A percentile compares a stretch with the other conserved stretches of the same genome.
Evolutionary conservation across 2,797 vertebrate genomes (phyloP).

Genomic region (Tokudaia tokunoshimensis): DNA sequence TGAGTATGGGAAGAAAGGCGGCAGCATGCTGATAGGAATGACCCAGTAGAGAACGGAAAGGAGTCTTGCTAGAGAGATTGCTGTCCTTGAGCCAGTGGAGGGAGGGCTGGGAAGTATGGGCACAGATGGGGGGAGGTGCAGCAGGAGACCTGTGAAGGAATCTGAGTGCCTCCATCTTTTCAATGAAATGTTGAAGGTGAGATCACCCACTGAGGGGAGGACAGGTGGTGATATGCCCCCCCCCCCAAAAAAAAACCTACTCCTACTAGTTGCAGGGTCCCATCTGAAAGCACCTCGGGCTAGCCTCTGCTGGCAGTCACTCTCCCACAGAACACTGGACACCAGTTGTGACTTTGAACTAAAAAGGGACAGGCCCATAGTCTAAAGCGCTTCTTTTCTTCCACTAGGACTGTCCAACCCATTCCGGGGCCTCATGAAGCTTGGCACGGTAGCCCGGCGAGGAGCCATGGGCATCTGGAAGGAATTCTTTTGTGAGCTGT

Average conservation of each 20-base stretch:
- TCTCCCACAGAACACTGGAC: not conserved
- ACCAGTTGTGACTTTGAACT: not conserved
- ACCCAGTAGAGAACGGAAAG: not conserved
- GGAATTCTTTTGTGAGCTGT: constrained; percentile 95
- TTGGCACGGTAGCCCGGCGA: constrained; percentile 94
- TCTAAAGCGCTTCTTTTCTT: constrained; percentile 62
- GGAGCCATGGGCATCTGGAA: constrained; percentile 94
- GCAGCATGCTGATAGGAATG: not conserved
- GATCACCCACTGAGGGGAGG: not conserved
- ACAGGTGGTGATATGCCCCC: too few species aligned
- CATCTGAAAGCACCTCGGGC: not conserved
- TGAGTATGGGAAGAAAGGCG: not conserved
- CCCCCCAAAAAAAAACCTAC: too few species aligned
- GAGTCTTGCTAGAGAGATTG: not conserved
- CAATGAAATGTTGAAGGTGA: not conserved
- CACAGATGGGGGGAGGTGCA: not conserved
- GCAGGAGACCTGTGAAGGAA: not conserved
- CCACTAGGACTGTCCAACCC: constrained; percentile 94
- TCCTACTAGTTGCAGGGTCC: not conserved
- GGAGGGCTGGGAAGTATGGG: not conserved
- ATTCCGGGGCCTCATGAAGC: constrained; percentile 95
- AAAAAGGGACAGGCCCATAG: fast-evolving
- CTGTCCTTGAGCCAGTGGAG: not conserved
- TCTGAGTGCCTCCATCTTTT: not conserved
- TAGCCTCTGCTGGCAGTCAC: not conserved